phyloP scores from a whole-genome alignment of 2,113 vertebrate species.

The Crotalus horridus region DNA sequence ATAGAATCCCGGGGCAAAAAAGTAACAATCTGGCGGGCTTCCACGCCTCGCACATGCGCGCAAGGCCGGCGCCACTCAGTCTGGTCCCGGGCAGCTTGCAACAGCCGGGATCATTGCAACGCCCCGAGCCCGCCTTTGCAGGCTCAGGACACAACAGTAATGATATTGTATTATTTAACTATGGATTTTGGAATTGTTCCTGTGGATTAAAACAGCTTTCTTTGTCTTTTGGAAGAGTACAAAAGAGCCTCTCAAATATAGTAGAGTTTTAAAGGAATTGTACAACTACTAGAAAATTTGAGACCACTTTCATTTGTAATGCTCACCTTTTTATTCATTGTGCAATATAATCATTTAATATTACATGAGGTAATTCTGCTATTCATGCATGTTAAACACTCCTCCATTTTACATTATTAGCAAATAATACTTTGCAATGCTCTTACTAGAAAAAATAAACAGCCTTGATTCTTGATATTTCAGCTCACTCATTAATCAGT shows the following conservation, averaged over 20 bases:
- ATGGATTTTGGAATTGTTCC: background rate
- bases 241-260: background rate
- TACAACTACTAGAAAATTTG: background rate
- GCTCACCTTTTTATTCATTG: background rate
- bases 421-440: background rate
- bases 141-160: too few relatives aligned
- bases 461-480: background rate
- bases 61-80: too few relatives aligned
- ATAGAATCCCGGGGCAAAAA: too few relatives aligned
- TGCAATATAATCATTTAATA: background rate
- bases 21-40: too few relatives aligned
- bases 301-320: background rate
- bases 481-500: background rate
- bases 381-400: background rate
- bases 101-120: too few relatives aligned
- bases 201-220: background rate
- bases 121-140: too few relatives aligned
- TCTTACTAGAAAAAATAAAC: background rate
- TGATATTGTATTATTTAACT: background rate
- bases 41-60: too few relatives aligned
- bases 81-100: too few relatives aligned
- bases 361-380: background rate
- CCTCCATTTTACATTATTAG: too few relatives aligned
- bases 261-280: background rate
- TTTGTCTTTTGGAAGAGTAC: background rate